A percentile compares a stretch with the other conserved stretches of the same genome.
These are phyloP conservation scores for Doryteuthis pealeii DNA, from an alignment of 1,140 invertebrate genomes.

Conservation along the genomic window DNA sequence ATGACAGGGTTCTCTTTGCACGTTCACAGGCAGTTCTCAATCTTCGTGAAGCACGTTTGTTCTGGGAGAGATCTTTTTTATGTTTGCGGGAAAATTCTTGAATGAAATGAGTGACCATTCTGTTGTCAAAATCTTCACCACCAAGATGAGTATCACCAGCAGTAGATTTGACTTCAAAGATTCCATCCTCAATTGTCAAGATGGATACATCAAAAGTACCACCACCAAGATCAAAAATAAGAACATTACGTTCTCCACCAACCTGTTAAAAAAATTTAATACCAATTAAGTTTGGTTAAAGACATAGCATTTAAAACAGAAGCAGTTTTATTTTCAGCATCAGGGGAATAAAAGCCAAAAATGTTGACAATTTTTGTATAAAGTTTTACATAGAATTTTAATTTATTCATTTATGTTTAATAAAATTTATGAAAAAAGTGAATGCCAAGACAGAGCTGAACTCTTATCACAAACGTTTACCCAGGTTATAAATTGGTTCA, in stretches of 20 bases:
- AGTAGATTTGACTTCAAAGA: constrained; percentile 75
- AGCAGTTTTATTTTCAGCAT: too few species aligned
- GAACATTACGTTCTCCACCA: constrained; percentile 37
- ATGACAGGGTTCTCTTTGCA: constrained; percentile 92
- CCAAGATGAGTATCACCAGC: constrained; percentile 63
- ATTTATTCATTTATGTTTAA: too few species aligned
- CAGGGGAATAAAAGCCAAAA: too few species aligned
- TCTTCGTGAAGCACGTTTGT: constrained; percentile 88
- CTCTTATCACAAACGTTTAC: too few species aligned
- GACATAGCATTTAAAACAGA: too few species aligned
- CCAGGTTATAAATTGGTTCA: too few species aligned
- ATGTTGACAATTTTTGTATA: too few species aligned
- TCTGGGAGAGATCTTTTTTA: constrained; percentile 89
- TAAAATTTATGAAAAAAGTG: too few species aligned
- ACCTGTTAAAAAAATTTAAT: background rate
- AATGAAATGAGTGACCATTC: constrained; percentile 86
- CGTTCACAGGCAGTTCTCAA: constrained; percentile 91
- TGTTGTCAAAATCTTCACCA: constrained; percentile 72
- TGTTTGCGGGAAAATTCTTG: constrained; percentile 96
- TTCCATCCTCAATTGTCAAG: constrained; percentile 67
- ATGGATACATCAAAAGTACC: constrained; percentile 55
- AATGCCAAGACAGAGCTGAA: too few species aligned
- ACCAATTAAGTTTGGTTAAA: too few species aligned
- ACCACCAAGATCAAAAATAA: constrained; percentile 48
- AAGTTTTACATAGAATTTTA: too few species aligned